Evolutionary conservation across 1,140 invertebrate species (phyloP).

Genomic region (Drosophila biarmipes): DNA sequence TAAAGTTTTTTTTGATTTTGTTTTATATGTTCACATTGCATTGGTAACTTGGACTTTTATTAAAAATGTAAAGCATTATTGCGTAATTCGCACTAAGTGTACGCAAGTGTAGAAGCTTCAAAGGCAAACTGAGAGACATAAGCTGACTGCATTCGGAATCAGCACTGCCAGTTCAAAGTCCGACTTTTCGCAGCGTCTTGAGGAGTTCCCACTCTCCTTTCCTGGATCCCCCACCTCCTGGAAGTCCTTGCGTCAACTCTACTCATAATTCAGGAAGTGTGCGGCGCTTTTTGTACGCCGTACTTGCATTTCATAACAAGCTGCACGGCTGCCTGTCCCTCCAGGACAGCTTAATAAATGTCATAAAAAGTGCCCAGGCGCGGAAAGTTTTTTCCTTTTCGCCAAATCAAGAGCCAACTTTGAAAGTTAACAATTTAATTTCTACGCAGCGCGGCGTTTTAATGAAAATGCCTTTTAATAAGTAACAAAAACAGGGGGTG

Average conservation of each 20-base stretch:
- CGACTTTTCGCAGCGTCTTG: constrained; percentile 51
- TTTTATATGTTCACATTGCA: too few relatives aligned
- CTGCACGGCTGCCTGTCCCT: constrained; percentile 16
- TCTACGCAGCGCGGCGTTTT: constrained; percentile 9
- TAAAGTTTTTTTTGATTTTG: too few relatives aligned
- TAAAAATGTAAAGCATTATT: too few relatives aligned
- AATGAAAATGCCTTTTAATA: constrained; percentile 11
- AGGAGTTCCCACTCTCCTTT: background rate
- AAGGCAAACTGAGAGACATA: constrained; percentile 7
- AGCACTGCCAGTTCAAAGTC: constrained; percentile 51
- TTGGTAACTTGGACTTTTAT: too few relatives aligned
- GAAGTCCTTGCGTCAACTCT: constrained; percentile 8
- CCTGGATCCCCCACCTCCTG: background rate
- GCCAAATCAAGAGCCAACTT: constrained; percentile 24
- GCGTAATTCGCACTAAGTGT: background rate
- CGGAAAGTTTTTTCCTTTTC: constrained; percentile 22
- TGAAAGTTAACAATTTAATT: constrained; percentile 39
- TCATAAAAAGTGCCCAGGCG: constrained; percentile 39
- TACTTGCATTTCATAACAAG: constrained; percentile 73
- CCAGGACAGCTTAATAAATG: constrained; percentile 69
- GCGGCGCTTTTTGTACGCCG: constrained; percentile 55
- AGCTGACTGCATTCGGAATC: constrained; percentile 64
- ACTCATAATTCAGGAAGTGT: constrained; percentile 81
- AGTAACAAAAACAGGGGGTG: background rate
- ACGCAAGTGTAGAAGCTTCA: constrained; percentile 19